Percentiles rank a stretch among this genome's conserved stretches.
phyloP scores from a whole-genome alignment of 2,888 invertebrate species.

The Dinocampus coccinellae region DNA sequence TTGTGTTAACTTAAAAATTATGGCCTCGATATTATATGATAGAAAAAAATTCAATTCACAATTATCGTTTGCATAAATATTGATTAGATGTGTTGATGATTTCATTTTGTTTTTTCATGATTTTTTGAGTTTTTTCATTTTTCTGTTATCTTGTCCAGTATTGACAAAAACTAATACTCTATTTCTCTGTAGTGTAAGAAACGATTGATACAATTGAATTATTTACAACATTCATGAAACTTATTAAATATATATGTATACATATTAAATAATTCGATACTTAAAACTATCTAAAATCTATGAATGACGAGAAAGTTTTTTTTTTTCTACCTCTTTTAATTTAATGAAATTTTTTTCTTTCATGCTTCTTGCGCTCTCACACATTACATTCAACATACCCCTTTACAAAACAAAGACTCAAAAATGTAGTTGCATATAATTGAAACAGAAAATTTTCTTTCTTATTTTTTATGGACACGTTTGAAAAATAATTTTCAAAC shows the following conservation, averaged over 20 bases:
- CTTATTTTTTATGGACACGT: neutral
- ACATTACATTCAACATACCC: slow-evolving; percentile 17
- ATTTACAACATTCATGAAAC: slow-evolving; percentile 58
- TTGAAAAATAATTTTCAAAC: neutral
- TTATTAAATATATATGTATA: slow-evolving; percentile 35
- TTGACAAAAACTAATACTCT: slow-evolving; percentile 47
- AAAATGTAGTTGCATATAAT: slow-evolving; percentile 1
- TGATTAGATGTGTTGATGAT: neutral
- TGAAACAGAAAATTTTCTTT: neutral
- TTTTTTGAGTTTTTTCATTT: slow-evolving; percentile 7
- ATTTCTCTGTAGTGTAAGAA: slow-evolving; percentile 54
- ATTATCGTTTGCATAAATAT: neutral
- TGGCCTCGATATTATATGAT: slow-evolving; percentile 47
- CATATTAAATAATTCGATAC: slow-evolving; percentile 39
- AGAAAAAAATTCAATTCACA: slow-evolving; percentile 20
- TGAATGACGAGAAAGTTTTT: slow-evolving; percentile 30
- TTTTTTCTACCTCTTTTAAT: neutral
- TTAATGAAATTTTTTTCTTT: slow-evolving; percentile 2
- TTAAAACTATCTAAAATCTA: slow-evolving; percentile 31
- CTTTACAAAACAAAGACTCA: slow-evolving; percentile 6
- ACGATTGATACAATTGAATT: slow-evolving; percentile 55
- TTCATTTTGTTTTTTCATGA: slow-evolving; percentile 1
- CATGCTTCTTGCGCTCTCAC: neutral
- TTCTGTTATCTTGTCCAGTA: slow-evolving; percentile 53
- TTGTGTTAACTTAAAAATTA: slow-evolving; percentile 51